A percentile compares a stretch with the other conserved stretches of the same genome.
These are phyloP conservation scores for Parotocinclus haroldoi DNA, from an alignment of 2,797 vertebrate genomes.

Conservation along the genomic window DNA sequence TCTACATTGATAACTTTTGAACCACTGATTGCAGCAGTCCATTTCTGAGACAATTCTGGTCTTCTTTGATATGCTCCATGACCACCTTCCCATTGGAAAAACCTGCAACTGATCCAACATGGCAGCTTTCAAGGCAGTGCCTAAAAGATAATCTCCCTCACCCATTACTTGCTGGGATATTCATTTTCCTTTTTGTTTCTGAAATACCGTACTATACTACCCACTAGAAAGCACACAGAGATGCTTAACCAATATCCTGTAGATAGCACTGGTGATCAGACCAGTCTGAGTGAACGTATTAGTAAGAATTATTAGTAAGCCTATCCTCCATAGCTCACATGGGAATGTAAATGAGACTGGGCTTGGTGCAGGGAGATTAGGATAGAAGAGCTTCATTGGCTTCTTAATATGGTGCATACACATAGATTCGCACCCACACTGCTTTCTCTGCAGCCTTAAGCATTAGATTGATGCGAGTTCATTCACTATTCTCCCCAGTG, in stretches of 20 bases:
- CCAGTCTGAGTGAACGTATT: neutral
- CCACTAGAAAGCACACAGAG: neutral
- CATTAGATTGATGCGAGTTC: slow-evolving; percentile 8
- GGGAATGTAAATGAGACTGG: slow-evolving; percentile 28
- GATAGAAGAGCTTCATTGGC: slow-evolving; percentile 23
- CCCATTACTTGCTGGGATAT: too few species aligned
- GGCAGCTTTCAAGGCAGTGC: too few species aligned
- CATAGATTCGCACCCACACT: neutral
- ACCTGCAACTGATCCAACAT: too few species aligned
- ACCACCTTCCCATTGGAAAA: too few species aligned
- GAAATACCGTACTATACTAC: too few species aligned
- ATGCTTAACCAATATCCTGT: slow-evolving; percentile 21
- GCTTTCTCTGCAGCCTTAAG: slow-evolving; percentile 22
- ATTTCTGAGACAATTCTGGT: too few species aligned
- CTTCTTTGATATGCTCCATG: too few species aligned
- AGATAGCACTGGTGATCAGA: slow-evolving; percentile 13
- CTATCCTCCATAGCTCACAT: slow-evolving; percentile 16
- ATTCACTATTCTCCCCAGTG: slow-evolving; percentile 12
- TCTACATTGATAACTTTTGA: too few species aligned
- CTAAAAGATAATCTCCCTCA: too few species aligned
- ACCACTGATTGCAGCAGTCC: too few species aligned
- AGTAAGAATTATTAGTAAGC: slow-evolving; percentile 25
- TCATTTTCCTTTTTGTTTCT: too few species aligned
- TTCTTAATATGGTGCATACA: slow-evolving; percentile 11
- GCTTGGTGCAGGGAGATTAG: slow-evolving; percentile 9